Base-by-base conservation (phyloP, 1,140 invertebrate species). In the Formica exsecta region DNA sequence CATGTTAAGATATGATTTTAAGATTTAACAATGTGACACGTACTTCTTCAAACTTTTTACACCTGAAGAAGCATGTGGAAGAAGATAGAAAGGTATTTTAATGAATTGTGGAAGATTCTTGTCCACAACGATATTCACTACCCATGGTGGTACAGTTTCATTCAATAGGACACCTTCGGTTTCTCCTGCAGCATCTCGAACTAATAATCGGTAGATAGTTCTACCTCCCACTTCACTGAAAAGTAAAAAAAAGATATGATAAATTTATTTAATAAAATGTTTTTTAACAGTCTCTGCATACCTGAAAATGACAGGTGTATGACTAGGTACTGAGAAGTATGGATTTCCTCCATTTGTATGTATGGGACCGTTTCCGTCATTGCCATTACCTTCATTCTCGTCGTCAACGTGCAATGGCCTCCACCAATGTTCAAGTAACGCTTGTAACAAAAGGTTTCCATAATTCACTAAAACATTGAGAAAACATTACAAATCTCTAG, bases 241-340 rank as follows among this genome's bases (percentile, higher is more conserved):
- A 61, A 87, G 90, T 88, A 95, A 88, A 51, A 51, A 93, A 29
- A 91, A 73, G 66, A 9, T 11, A 86, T 86, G 57, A 70, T 76
- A n/a, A 41, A 87, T 88, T 13, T 54, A 64, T 32, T 91, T 41
- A 16, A 25, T 22, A 2, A 80, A 80, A 51, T 44, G 0, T 79
- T 65, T 16, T 51, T 51, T 38, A 61, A 70, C 5, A 64, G 29
- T 54, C 13, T 11, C 61, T 29, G 6, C 36, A 9, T 96, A 98
- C 97, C 98, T 98, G 94, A 99, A 98, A 92, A 99, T 99, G 76
- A 99, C 97, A 19, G 99, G 99, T 44, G 98, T 99, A 94, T 99
- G 99, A 51, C 97, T 96, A 68, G 99, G 99, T 85, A 99, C 97
- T 93, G 97, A 97, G 93, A 99, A 99, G 95, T 98, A 99, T 77